These are phyloP conservation scores for Falcunculus frontatus DNA, from an alignment of 2,113 vertebrate species.

Conservation along the genomic window DNA sequence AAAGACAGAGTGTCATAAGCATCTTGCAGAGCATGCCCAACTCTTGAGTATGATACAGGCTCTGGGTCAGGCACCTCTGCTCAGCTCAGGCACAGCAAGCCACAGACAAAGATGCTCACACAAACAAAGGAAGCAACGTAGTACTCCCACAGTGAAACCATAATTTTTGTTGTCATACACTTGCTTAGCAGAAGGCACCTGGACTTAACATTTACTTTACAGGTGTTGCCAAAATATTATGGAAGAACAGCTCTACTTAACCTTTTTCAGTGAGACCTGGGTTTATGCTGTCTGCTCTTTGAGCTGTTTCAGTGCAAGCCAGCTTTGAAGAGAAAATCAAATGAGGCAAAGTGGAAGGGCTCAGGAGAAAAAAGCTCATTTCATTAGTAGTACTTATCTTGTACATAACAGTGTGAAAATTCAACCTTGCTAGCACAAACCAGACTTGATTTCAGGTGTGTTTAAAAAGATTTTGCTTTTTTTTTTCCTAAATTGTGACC, in stretches of 20 bases:
- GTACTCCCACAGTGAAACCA: neutral
- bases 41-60: neutral
- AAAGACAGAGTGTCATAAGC: neutral
- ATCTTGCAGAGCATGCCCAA: neutral
- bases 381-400: neutral
- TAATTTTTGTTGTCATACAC: accelerated
- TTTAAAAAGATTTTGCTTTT: neutral
- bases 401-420: neutral
- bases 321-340: neutral
- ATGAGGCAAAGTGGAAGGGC: neutral
- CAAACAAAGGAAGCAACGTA: neutral
- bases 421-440: neutral
- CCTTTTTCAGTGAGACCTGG: neutral
- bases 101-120: neutral
- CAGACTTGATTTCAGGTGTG: neutral
- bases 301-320: neutral
- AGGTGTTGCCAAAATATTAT: neutral
- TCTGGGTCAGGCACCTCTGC: neutral
- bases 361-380: neutral
- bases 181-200: neutral
- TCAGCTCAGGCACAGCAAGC: neutral
- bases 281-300: neutral
- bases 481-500: neutral
- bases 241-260: neutral
- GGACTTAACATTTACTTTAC: neutral